A percentile compares a stretch with the other conserved stretches of the same genome.
Evolutionary conservation across 2,888 invertebrate genomes (phyloP).

Genomic region (Dyspetes luteomarginatus): DNA sequence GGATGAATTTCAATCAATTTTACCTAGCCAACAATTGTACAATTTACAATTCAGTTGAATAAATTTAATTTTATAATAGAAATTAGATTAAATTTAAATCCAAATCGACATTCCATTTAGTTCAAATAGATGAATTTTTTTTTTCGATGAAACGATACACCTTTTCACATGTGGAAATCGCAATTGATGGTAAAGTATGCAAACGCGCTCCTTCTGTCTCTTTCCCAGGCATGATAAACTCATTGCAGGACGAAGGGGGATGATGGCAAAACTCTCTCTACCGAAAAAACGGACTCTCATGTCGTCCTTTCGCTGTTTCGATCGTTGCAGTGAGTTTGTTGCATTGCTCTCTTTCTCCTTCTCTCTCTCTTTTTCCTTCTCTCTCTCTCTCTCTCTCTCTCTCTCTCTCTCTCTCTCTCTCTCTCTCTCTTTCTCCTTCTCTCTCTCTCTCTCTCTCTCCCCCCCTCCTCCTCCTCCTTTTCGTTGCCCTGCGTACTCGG

Average conservation of each 20-base stretch:
- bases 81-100: no score
- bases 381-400: background rate
- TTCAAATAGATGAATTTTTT: no score
- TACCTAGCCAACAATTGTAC: no score
- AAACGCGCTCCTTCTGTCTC: background rate
- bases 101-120: no score
- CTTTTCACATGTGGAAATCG: no score
- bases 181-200: background rate
- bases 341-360: background rate
- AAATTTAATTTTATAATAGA: no score
- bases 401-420: background rate
- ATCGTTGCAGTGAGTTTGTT: background rate
- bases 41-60: no score
- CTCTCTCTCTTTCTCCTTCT: background rate
- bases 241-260: background rate
- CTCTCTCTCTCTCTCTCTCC: background rate
- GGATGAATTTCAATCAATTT: no score
- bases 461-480: background rate
- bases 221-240: conserved; percentile 8
- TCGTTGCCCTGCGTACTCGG: background rate
- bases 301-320: background rate
- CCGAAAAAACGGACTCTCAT: background rate
- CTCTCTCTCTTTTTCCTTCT: background rate
- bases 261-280: background rate
- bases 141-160: no score